Evolutionary conservation across 2,113 vertebrate genomes (phyloP).

Genomic region (Cryptomyrus ogoouensis): DNA sequence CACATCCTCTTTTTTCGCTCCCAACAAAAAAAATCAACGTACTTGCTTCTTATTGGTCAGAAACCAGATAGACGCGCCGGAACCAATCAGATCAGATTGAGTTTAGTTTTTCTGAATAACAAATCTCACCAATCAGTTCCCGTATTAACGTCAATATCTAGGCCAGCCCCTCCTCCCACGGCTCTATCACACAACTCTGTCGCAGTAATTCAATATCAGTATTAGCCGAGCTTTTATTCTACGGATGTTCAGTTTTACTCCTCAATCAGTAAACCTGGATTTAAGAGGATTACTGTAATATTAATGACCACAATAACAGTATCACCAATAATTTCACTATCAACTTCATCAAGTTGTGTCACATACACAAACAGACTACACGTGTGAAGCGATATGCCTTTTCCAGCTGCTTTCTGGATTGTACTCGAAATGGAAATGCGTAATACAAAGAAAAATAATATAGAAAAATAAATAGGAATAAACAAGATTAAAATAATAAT

Average conservation of each 20-base stretch:
- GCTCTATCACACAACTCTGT: background rate
- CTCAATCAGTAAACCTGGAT: background rate
- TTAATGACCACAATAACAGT: background rate
- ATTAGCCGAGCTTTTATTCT: background rate
- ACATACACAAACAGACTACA: background rate
- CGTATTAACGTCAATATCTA: slow-evolving; percentile 36
- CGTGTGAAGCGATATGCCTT: background rate
- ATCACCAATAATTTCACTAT: background rate
- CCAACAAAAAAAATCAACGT: slow-evolving; percentile 19
- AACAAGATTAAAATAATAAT: background rate
- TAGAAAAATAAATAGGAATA: background rate
- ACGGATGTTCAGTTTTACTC: background rate
- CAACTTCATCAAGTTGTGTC: background rate
- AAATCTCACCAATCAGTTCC: background rate
- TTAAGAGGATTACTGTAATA: background rate
- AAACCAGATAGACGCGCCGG: slow-evolving; percentile 22
- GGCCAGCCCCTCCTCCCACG: background rate
- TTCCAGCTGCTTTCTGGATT: background rate
- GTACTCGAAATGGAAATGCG: background rate
- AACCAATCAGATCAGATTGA: slow-evolving; percentile 39
- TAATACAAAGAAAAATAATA: background rate
- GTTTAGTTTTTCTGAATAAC: background rate
- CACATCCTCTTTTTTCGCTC: background rate
- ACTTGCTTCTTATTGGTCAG: slow-evolving; percentile 36
- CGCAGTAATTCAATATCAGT: background rate